phyloP scores from a whole-genome alignment of 2,797 vertebrate genomes.

The Mus caroli region DNA sequence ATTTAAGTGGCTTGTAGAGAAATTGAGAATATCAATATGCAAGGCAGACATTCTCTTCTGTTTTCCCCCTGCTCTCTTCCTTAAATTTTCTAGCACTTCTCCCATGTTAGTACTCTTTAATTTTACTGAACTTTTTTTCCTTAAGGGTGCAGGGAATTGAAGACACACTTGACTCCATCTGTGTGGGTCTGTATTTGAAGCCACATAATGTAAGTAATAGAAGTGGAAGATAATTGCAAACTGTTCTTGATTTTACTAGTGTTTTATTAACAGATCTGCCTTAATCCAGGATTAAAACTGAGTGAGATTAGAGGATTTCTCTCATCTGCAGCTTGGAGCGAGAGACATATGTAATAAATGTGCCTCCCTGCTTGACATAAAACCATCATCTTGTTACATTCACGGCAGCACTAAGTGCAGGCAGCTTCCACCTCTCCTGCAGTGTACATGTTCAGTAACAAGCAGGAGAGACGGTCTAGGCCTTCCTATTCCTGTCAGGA shows the following conservation, averaged over 20 bases:
- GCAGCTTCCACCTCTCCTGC: background rate
- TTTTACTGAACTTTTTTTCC: slow-evolving; percentile 30
- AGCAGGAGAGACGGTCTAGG: slow-evolving; percentile 6
- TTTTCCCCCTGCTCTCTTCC: background rate
- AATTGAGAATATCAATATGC: background rate
- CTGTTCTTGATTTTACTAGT: slow-evolving; percentile 90
- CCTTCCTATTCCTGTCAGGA: background rate
- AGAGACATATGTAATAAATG: slow-evolving; percentile 87
- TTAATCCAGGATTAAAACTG: slow-evolving; percentile 91
- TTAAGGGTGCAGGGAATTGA: background rate
- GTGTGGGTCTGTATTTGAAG: slow-evolving; percentile 81
- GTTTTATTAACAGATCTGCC: slow-evolving; percentile 92
- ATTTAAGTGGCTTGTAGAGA: slow-evolving; percentile 7
- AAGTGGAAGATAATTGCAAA: slow-evolving; percentile 90
- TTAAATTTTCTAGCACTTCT: background rate
- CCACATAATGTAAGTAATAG: slow-evolving; percentile 82
- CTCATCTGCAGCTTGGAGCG: slow-evolving; percentile 88
- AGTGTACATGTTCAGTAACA: slow-evolving; percentile 67
- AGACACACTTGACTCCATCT: slow-evolving; percentile 76
- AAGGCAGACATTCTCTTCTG: background rate
- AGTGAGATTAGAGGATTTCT: slow-evolving; percentile 90
- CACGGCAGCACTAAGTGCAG: slow-evolving; percentile 58
- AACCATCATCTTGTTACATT: slow-evolving; percentile 84
- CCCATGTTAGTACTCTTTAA: slow-evolving; percentile 12
- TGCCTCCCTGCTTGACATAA: slow-evolving; percentile 88